A percentile compares a stretch with the other conserved stretches of the same genome.
phyloP scores from a whole-genome alignment of 2,888 invertebrate genomes.

The Eledona agricola region DNA sequence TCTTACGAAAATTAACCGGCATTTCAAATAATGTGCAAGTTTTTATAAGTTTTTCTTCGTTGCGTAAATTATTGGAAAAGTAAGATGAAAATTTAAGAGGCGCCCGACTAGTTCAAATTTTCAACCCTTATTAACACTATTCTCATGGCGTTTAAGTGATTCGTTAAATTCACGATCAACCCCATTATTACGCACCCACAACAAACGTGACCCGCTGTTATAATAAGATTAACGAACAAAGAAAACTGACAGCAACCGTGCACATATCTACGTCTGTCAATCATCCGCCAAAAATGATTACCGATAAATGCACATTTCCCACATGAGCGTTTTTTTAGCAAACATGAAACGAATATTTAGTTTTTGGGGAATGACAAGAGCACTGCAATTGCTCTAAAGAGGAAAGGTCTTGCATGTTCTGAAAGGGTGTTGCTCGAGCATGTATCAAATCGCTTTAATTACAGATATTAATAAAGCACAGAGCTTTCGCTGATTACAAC shows the following conservation, averaged over 20 bases:
- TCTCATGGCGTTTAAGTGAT: conserved; percentile 16
- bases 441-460: conserved; percentile 46
- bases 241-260: conserved; percentile 27
- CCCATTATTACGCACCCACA: conserved; percentile 22
- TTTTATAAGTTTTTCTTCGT: conserved; percentile 30
- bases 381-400: conserved; percentile 8
- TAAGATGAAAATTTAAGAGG: not conserved
- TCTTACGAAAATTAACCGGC: conserved; percentile 26
- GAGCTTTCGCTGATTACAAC: conserved; percentile 48
- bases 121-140: conserved; percentile 10
- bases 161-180: conserved; percentile 25
- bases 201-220: conserved; percentile 27
- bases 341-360: not conserved
- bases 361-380: conserved; percentile 5
- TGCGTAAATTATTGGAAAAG: conserved; percentile 6
- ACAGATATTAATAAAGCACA: conserved; percentile 47
- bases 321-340: not conserved
- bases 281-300: conserved; percentile 5
- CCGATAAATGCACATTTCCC: conserved; percentile 2
- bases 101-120: no score
- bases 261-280: conserved; percentile 18
- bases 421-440: conserved; percentile 37
- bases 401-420: conserved; percentile 38
- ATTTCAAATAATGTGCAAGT: conserved; percentile 26
- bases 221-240: conserved; percentile 26